Percentiles rank a stretch among this genome's conserved stretches.
Evolutionary conservation across 1,140 invertebrate species (phyloP).

Genomic region (Eriocheir sinensis): DNA sequence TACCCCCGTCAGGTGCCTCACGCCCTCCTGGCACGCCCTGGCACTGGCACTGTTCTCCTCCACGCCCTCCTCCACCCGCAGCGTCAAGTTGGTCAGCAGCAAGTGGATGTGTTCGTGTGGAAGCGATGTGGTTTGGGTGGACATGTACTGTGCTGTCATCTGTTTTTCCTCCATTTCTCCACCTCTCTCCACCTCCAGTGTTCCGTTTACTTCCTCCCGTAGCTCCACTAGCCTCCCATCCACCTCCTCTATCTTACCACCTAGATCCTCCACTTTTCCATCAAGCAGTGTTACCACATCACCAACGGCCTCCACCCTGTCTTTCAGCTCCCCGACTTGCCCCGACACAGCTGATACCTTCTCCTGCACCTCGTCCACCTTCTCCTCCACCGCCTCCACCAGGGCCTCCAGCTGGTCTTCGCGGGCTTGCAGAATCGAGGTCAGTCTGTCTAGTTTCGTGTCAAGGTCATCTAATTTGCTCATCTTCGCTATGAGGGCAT

Average conservation of each 20-base stretch:
- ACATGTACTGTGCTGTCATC: no score
- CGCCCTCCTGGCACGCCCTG: not conserved
- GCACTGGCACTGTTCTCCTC: not conserved
- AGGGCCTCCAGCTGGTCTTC: constrained; percentile 33
- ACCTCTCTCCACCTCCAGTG: no score
- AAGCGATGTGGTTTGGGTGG: no score
- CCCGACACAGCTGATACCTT: not conserved
- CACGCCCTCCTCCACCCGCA: constrained; percentile 33
- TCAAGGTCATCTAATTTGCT: constrained; percentile 53
- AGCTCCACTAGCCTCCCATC: not conserved
- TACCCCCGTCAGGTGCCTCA: constrained; percentile 25
- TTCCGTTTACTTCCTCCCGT: not conserved
- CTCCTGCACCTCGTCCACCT: not conserved
- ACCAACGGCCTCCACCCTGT: not conserved
- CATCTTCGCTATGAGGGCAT: constrained; percentile 50
- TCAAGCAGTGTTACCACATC: not conserved
- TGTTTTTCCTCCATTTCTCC: no score
- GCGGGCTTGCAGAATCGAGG: constrained; percentile 9
- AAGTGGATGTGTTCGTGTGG: no score
- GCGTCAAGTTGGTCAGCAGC: not conserved
- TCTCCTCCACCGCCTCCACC: not conserved
- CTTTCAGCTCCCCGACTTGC: constrained; percentile 32
- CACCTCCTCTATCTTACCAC: not conserved
- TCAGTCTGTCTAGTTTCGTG: constrained; percentile 8
- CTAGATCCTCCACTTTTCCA: not conserved